Base-by-base conservation (phyloP, 1,140 invertebrate genomes). In the Macrocentrus cingulum region DNA sequence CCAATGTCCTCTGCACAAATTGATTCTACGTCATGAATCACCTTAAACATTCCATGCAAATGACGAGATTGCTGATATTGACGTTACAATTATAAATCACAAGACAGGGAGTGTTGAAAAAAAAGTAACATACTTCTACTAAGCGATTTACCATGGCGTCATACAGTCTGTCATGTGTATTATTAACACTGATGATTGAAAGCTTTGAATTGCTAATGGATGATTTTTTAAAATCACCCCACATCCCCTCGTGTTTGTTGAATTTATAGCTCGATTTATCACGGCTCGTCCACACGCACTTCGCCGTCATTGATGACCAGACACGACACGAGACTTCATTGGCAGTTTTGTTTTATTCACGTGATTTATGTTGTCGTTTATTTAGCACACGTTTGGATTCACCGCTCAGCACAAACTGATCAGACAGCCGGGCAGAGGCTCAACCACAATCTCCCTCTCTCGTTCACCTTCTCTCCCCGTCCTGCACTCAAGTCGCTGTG, bases 361-460 rank as follows among this genome's bases (percentile, higher is more conserved):
- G 2, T 49, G 1, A n/a, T 15, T 2, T 15, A 11, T 22, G n/a
- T 39, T 39, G 39, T 52, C 13, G 50, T 18, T 20, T 44, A 22
- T 55, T 22, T 11, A 55, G 52, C 61, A 55, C 60, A 62, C 59
- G 55, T 41, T 59, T 61, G 36, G 46, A 62, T 63, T 57, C 62
- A 53, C 46, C 64, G 69, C 65, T 66, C 46, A 62, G 54, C 60
- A 50, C 62, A 67, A 69, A 75, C 72, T 74, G 72, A 74, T 72
- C 69, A 54, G 64, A 57, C 42, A 58, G 45, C 46, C 22, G 36
- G 25, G 25, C 32, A 45, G 45, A 34, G 16, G 46, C 69, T 50
- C 39, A 42, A 34, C n/a, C 34, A 71, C 66, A 68, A 67, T 67
- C 68, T 66, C 57, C 58, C 57, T 61, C 52, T 45, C 49, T 49